Base-by-base conservation (phyloP, 2,888 invertebrate genomes). In the Esperia sulphurella region DNA sequence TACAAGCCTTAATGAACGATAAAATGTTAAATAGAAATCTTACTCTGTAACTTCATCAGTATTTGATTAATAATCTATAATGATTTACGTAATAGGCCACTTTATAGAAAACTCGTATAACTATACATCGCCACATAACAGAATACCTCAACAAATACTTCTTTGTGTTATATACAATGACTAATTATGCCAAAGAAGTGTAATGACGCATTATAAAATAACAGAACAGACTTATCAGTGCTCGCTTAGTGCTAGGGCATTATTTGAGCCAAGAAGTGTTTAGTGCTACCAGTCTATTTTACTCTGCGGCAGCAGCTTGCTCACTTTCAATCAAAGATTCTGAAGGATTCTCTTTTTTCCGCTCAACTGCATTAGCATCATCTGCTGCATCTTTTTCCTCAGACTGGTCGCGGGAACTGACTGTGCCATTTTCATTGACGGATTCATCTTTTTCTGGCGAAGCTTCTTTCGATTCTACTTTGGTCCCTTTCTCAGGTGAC, bases 201-300 rank as follows among this genome's bases (percentile, higher is more conserved):
- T 71, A 67, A 43, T 65, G 67, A 79, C 75, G 82, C 74, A 70
- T 75, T 73, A 83, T 74, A 80, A 79, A 21, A 79, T 81, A 85
- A 82, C 73, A 77, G 68, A 77, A 71, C 63, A 65, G 68, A 68
- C 79, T 80, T 76, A 80, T 79, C 70, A 82, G 78, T 79, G 82
- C 78, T 79, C 58, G 79, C 88, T 84, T 87, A 88, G 78, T 82
- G 78, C 85, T 86, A 68, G 70, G 75, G 79, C 68, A 68, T 71
- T 71, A 71, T 82, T 86, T 86, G 88, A 88, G 87, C 87, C 84
- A 82, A 75, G 67, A 83, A 79, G 82, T 77, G 71, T 68, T 59
- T 62, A 57, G 40, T 41, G 29, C 33, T 61, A 59, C 53, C 70
- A 50, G 45, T 48, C 42, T 8, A 14, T 41, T 58, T 81, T 83